Evolutionary conservation across 1,140 invertebrate genomes (phyloP), one percentile per base, ranked within the genome.

Genomic region (Centruroides sculpturatus): DNA sequence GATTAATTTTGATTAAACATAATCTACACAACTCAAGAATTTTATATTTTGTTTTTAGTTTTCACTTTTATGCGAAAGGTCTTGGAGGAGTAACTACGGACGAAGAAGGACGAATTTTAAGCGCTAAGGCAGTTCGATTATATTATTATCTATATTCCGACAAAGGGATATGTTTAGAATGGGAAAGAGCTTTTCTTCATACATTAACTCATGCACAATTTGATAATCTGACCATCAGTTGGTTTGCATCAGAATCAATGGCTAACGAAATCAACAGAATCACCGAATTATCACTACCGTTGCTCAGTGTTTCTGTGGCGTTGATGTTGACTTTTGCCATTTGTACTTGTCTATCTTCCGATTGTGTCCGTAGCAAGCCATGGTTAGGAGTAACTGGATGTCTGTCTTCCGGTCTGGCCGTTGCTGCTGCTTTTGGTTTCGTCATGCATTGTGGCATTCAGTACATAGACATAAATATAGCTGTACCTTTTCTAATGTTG

Each of bases 391-490:
- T 94, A 12, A 79, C 92, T 55, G 92, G 92, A 3, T 93, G 94
- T 65, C 69, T 96, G 5, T 92, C 88, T 3, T 89, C 92, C 0
- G 83, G 83, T 1, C 84, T 95, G 81, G 91, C 89, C 11, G 93
- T 90, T 0, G 73, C 84, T 0, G 85, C 88, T 3, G 89, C 90
- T 0, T 95, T 96, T 68, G 92, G 93, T 47, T 75, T 90, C 54
- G 85, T 91, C 61, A 86, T 92, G 72, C 92, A 94, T 74, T 78
- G 85, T 53, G 90, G 89, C 6, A 82, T 92, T 47, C 85, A 89
- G 62, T 96, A 95, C 73, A 95, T 95, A 67, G 90, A 89, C n/a
- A 89, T 96, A 61, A 93, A 94, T 74, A 80, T 94, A 57, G 89
- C 91, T 0, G 91, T 91, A 3, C 92, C 92, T 6, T 94, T 95